phyloP scores from a whole-genome alignment of 1,140 invertebrate species.

The Amphibalanus amphitrite region DNA sequence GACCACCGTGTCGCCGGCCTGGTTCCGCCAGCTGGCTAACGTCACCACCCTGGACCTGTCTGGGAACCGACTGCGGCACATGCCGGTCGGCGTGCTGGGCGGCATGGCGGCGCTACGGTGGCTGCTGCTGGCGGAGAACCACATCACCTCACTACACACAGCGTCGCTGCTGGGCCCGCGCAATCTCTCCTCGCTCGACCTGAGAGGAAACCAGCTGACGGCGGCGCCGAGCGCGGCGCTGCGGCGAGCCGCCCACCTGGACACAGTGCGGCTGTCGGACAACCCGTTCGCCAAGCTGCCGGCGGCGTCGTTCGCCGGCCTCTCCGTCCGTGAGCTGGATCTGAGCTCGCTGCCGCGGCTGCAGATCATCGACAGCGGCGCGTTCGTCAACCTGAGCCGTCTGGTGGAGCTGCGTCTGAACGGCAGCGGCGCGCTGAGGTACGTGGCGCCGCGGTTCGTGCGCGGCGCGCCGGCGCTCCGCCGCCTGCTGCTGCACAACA shows the following conservation, averaged over 20 bases:
- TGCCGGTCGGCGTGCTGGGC: constrained; percentile 12
- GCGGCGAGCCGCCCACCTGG: constrained; percentile 26
- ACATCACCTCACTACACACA: constrained; percentile 27
- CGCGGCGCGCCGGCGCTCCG: not conserved
- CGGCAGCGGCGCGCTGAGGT: constrained; percentile 50
- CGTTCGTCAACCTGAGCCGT: constrained; percentile 31
- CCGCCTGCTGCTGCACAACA: not conserved
- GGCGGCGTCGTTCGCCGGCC: constrained; percentile 32
- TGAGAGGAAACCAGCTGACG: constrained; percentile 39
- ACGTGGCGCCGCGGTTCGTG: constrained; percentile 49
- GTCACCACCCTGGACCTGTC: constrained; percentile 10
- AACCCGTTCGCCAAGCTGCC: constrained; percentile 39
- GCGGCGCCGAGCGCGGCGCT: constrained; percentile 33
- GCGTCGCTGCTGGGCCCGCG: constrained; percentile 33
- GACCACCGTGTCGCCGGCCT: constrained; percentile 32
- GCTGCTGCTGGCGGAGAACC: constrained; percentile 38
- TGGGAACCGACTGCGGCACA: constrained; percentile 9
- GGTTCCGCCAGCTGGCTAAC: constrained; percentile 34
- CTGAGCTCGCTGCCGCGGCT: constrained; percentile 43
- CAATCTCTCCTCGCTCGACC: constrained; percentile 34
- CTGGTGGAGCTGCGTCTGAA: constrained; percentile 46
- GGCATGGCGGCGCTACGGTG: constrained; percentile 26
- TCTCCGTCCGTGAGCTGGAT: constrained; percentile 36
- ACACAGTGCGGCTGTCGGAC: constrained; percentile 38
- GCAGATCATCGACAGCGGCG: constrained; percentile 28